Conservation (phyloP, 2,797 vertebrate genomes). For the Amblyopsis hoosieri region DNA sequence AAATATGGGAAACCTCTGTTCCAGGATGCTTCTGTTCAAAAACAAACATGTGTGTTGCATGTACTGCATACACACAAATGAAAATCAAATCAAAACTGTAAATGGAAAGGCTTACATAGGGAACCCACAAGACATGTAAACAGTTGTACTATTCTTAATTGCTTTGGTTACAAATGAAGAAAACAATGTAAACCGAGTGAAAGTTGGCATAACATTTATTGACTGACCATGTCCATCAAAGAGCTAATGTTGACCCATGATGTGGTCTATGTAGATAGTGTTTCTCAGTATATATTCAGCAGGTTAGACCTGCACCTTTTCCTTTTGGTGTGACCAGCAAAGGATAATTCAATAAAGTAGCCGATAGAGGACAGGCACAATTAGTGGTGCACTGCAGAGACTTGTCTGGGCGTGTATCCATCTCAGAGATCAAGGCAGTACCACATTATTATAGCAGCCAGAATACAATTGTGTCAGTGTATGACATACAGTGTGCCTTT, state of each 20-base stretch:
- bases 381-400: constrained; percentile 1
- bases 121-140: not conserved
- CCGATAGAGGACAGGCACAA: constrained; percentile 15
- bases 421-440: too few relatives aligned
- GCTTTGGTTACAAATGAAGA: constrained; percentile 1
- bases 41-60: too few relatives aligned
- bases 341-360: constrained; percentile 46
- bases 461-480: too few relatives aligned
- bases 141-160: constrained; percentile 1
- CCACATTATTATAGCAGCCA: too few relatives aligned
- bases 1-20: not conserved
- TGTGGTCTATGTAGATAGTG: constrained; percentile 57
- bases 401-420: constrained; percentile 16
- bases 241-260: constrained; percentile 69
- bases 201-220: constrained; percentile 55
- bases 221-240: constrained; percentile 48
- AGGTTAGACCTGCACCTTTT: constrained; percentile 66
- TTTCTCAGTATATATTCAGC: constrained; percentile 56
- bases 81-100: too few relatives aligned
- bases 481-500: too few relatives aligned
- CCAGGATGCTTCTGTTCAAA: too few relatives aligned
- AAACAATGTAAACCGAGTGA: not conserved
- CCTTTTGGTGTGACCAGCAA: constrained; percentile 58
- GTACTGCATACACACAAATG: too few relatives aligned
- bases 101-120: constrained; percentile 5